Conservation (phyloP, 2,113 vertebrate genomes). For the Agapornis roseicollis region DNA sequence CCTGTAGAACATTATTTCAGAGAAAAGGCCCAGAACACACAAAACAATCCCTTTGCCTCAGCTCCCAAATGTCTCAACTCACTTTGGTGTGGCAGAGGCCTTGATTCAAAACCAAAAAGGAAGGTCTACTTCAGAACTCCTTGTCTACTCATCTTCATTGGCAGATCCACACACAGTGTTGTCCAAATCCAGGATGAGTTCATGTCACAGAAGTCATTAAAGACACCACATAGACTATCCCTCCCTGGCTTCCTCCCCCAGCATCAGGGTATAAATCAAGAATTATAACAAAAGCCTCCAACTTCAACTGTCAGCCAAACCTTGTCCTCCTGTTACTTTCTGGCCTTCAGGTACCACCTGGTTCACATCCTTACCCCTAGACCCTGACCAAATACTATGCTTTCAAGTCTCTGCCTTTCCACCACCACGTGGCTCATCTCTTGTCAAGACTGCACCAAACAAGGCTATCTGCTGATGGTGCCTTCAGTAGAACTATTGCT, state of each 20-base stretch:
- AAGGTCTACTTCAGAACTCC: not conserved
- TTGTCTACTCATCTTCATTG: accelerated
- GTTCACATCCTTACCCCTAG: not conserved
- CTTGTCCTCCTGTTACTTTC: not conserved
- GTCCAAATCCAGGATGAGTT: not conserved
- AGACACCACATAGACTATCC: accelerated
- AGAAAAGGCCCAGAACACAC: not conserved
- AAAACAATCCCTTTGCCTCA: not conserved
- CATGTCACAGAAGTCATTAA: accelerated
- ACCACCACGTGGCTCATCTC: not conserved
- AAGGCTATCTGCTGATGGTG: not conserved
- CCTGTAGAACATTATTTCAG: not conserved
- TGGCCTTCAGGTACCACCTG: not conserved
- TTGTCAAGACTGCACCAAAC: not conserved
- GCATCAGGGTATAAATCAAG: accelerated
- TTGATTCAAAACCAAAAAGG: not conserved
- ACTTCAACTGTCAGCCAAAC: not conserved
- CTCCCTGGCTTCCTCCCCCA: not conserved
- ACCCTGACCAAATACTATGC: accelerated
- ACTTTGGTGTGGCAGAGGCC: not conserved
- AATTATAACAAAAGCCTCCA: not conserved
- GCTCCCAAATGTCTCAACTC: not conserved
- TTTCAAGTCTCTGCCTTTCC: not conserved
- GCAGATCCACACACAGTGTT: accelerated
- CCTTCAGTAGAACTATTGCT: not conserved